Evolutionary conservation across 1,140 invertebrate genomes (phyloP).

Genomic region (Tetramorium simillimum): DNA sequence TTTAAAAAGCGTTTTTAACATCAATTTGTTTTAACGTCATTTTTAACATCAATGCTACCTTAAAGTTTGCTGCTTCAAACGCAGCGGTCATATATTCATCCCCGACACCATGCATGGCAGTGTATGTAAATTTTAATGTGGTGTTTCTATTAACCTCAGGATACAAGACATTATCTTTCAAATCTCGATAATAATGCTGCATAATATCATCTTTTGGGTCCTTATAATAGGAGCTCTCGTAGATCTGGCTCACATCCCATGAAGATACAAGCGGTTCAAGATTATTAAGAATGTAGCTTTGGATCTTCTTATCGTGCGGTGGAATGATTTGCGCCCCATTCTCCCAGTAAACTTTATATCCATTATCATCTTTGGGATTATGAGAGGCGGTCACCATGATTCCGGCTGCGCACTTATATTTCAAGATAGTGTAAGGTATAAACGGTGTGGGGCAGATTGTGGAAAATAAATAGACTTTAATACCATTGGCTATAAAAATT

Average conservation of each 20-base stretch:
- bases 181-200: constrained; percentile 88
- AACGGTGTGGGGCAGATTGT: constrained; percentile 96
- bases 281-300: constrained; percentile 92
- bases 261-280: constrained; percentile 89
- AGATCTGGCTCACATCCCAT: constrained; percentile 87
- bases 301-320: constrained; percentile 96
- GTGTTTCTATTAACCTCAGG: constrained; percentile 88
- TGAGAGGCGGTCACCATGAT: constrained; percentile 99
- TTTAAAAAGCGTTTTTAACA: constrained; percentile 20
- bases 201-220: constrained; percentile 88
- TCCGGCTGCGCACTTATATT: constrained; percentile 91
- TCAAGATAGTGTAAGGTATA: constrained; percentile 93
- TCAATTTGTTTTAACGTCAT: too few relatives aligned
- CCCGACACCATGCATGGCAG: constrained; percentile 99
- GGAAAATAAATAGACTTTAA: constrained; percentile 94
- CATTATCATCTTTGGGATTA: constrained; percentile 99
- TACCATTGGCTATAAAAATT: constrained; percentile 91
- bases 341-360: constrained; percentile 99
- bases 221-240: constrained; percentile 83
- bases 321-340: constrained; percentile 98
- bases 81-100: constrained; percentile 92
- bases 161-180: constrained; percentile 85
- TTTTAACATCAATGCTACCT: constrained; percentile 83
- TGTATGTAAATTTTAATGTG: constrained; percentile 93
- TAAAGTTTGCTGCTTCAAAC: constrained; percentile 91